Conservation (phyloP, 1,140 invertebrate species). For the Drosophila trapezifrons region DNA sequence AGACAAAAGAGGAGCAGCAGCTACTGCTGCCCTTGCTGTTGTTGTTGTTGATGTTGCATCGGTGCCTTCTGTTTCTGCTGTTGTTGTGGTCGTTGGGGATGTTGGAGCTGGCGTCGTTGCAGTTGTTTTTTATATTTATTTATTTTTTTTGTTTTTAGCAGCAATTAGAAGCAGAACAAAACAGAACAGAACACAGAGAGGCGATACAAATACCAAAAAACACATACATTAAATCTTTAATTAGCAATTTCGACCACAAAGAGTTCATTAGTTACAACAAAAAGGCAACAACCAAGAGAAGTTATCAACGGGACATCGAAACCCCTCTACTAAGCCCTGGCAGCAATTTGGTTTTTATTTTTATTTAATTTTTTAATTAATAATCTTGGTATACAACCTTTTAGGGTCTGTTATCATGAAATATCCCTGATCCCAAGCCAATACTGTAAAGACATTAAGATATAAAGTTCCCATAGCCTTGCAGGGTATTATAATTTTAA, state of each 20-base stretch:
- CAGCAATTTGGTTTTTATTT: constrained; percentile 6
- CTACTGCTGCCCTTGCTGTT: constrained; percentile 27
- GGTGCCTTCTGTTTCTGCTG: constrained; percentile 49
- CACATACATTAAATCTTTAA: constrained; percentile 57
- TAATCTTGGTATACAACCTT: neutral
- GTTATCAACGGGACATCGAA: constrained; percentile 6
- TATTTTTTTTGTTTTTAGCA: constrained; percentile 47
- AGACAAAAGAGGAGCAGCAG: constrained; percentile 51
- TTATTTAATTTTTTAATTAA: too few relatives aligned
- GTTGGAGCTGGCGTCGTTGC: constrained; percentile 52
- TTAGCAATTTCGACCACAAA: constrained; percentile 40
- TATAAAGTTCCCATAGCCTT: too few relatives aligned
- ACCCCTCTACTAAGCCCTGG: constrained; percentile 11
- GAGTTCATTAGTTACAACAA: constrained; percentile 43
- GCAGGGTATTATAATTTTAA: too few relatives aligned
- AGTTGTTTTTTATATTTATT: constrained; percentile 55
- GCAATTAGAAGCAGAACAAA: constrained; percentile 69
- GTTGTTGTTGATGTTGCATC: constrained; percentile 45
- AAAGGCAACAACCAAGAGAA: constrained; percentile 47
- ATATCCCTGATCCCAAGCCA: too few relatives aligned
- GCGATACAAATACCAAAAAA: constrained; percentile 78
- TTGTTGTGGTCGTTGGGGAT: constrained; percentile 38
- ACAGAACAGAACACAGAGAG: constrained; percentile 77
- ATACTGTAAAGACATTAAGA: too few relatives aligned
- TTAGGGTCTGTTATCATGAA: too few relatives aligned